A percentile compares a stretch with the other conserved stretches of the same genome.
phyloP scores from a whole-genome alignment of 2,113 vertebrate species.

The Regulus satrapa region DNA sequence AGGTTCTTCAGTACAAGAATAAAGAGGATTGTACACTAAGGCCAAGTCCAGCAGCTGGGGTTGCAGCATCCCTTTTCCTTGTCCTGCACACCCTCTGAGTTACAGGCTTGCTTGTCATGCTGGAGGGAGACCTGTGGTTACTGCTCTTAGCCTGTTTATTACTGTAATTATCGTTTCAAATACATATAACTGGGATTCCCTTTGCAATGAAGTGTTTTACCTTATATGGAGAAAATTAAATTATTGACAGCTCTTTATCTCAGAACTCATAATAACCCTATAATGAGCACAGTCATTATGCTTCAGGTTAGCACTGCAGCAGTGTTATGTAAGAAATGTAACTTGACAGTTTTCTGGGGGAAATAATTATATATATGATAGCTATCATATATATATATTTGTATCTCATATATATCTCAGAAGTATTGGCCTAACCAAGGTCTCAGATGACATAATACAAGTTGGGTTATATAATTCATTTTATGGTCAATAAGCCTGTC shows the following conservation, averaged over 20 bases:
- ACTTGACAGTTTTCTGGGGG: background rate
- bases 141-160: background rate
- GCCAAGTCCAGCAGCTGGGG: background rate
- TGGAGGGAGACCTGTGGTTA: background rate
- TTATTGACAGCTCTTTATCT: slow-evolving; percentile 5
- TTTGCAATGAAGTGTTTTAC: background rate
- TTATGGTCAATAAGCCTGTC: slow-evolving; percentile 24
- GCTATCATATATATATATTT: background rate
- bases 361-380: background rate
- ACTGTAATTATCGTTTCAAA: background rate
- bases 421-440: background rate
- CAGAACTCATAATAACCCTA: background rate
- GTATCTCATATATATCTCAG: background rate
- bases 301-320: background rate
- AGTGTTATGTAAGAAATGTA: background rate
- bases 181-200: background rate
- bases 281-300: background rate
- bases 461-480: slow-evolving; percentile 26
- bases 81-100: fast-evolving
- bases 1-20: background rate
- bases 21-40: background rate
- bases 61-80: background rate
- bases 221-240: background rate
- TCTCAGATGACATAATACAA: slow-evolving; percentile 4
- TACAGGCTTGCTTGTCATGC: background rate